Percentiles rank a stretch among this genome's conserved stretches.
Conservation (phyloP, 2,113 vertebrate species). For the Pleuronectes platessa region DNA sequence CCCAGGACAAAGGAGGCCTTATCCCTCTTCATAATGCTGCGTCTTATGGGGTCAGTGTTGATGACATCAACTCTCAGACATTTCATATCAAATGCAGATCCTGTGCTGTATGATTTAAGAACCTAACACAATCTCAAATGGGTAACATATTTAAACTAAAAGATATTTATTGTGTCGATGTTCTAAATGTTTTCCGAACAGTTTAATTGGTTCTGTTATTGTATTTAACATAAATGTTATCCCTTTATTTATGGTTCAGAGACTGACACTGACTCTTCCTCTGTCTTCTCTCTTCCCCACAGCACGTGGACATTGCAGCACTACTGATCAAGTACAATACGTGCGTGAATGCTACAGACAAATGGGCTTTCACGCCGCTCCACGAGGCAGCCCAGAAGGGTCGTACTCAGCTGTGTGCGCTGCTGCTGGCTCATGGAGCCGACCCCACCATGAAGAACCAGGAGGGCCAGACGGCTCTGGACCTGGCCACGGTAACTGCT, state of each 20-base stretch:
- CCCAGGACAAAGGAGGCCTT: conserved; percentile 98
- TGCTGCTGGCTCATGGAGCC: conserved; percentile 86
- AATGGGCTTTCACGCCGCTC: conserved; percentile 87
- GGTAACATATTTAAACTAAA: background rate
- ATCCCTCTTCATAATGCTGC: conserved; percentile 99
- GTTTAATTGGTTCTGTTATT: background rate
- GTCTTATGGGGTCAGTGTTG: conserved; percentile 93
- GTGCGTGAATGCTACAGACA: conserved; percentile 87
- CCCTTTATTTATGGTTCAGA: background rate
- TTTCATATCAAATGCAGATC: background rate
- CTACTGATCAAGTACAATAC: conserved; percentile 87
- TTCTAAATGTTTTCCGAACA: background rate
- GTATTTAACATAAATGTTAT: background rate
- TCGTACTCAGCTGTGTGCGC: conserved; percentile 85
- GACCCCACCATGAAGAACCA: conserved; percentile 89
- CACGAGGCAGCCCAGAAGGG: conserved; percentile 88
- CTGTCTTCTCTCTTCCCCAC: conserved; percentile 14
- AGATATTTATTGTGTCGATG: background rate
- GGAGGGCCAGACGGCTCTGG: conserved; percentile 85
- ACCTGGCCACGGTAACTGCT: conserved; percentile 83
- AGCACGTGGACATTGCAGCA: conserved; percentile 87
- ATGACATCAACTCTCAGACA: background rate
- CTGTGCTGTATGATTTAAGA: background rate
- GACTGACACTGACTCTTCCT: background rate
- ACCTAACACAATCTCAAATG: background rate